Conservation (phyloP, 1,140 invertebrate genomes). For the Nasonia giraulti region DNA sequence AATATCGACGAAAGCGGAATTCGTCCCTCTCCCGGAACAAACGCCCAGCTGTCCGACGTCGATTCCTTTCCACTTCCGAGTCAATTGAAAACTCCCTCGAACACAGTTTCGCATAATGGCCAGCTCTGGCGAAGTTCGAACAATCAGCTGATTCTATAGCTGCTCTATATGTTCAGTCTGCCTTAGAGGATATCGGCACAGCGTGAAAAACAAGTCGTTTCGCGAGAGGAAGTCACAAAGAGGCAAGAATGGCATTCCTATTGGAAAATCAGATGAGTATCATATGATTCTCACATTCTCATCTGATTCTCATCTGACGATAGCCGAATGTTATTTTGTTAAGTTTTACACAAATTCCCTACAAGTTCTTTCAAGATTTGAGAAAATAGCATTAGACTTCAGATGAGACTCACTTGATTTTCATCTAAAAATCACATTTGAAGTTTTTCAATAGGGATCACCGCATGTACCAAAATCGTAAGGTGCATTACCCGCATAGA, state of each 20-base stretch:
- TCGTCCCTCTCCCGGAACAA: not conserved
- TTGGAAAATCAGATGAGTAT: too few relatives aligned
- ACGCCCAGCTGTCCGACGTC: not conserved
- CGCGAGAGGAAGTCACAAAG: not conserved
- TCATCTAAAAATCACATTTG: too few relatives aligned
- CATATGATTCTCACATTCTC: too few relatives aligned
- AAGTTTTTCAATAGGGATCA: too few relatives aligned
- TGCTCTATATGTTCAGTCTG: not conserved
- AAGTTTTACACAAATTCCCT: too few relatives aligned
- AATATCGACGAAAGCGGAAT: not conserved
- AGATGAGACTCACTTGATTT: too few relatives aligned
- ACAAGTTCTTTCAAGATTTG: too few relatives aligned
- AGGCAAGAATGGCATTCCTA: too few relatives aligned
- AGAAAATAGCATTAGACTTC: too few relatives aligned
- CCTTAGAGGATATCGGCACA: not conserved
- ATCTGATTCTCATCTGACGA: too few relatives aligned
- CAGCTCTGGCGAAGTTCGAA: not conserved
- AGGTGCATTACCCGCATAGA: constrained; percentile 6
- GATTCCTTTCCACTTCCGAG: not conserved
- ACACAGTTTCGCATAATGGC: not conserved
- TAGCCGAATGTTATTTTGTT: too few relatives aligned
- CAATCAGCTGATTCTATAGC: not conserved
- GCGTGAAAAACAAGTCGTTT: not conserved
- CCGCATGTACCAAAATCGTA: too few relatives aligned
- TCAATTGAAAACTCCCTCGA: not conserved